Evolutionary conservation across 2,797 vertebrate species (phyloP).

Genomic region (Austrolebias charrua): DNA sequence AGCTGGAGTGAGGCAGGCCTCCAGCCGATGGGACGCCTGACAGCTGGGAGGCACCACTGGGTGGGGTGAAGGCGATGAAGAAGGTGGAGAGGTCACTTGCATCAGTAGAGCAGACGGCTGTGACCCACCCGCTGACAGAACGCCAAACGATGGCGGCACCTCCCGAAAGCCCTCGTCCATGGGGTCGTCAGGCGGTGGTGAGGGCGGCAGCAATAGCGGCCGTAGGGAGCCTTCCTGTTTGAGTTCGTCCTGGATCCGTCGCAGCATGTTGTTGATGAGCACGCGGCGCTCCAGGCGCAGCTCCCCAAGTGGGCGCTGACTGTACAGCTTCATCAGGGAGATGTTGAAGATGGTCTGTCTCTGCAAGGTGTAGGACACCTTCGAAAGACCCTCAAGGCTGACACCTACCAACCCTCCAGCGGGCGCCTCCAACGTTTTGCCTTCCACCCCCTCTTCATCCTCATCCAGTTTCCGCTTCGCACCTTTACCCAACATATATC

Average conservation of each 20-base stretch:
- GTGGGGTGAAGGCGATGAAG: conserved; percentile 83
- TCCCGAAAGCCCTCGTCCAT: conserved; percentile 88
- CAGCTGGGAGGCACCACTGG: conserved; percentile 83
- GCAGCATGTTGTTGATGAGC: conserved; percentile 98
- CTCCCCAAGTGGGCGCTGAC: conserved; percentile 90
- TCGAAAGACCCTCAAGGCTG: conserved; percentile 86
- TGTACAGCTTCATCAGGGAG: conserved; percentile 99
- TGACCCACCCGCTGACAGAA: conserved; percentile 73
- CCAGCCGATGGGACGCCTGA: conserved; percentile 77
- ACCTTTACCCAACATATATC: conserved; percentile 99
- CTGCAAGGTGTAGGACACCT: conserved; percentile 98
- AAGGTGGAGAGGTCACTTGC: conserved; percentile 72
- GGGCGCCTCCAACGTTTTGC: conserved; percentile 89
- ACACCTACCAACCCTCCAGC: conserved; percentile 78
- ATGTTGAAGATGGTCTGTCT: conserved; percentile 99
- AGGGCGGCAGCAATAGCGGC: conserved; percentile 83
- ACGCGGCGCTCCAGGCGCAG: conserved; percentile 95
- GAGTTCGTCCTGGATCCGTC: conserved; percentile 96
- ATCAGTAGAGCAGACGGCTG: conserved; percentile 74
- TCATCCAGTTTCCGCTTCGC: conserved; percentile 99
- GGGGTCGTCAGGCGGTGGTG: conserved; percentile 83
- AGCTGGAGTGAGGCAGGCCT: conserved; percentile 94
- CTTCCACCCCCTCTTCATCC: conserved; percentile 99
- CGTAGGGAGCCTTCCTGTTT: conserved; percentile 92
- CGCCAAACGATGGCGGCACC: conserved; percentile 85